Conservation (phyloP, 2,888 invertebrate genomes). For the Lysandra bellargus region DNA sequence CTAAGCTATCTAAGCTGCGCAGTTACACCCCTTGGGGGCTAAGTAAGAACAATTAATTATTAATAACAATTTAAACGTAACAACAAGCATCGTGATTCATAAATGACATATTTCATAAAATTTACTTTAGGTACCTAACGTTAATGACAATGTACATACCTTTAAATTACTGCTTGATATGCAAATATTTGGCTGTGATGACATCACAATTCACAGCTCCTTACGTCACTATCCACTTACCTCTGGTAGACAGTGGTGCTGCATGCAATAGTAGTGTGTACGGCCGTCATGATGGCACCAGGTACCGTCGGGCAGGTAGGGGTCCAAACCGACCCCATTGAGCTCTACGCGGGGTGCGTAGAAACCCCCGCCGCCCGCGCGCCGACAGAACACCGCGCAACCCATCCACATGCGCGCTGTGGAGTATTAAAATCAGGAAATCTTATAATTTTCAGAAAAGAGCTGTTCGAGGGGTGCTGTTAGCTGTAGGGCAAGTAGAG, state of each 20-base stretch:
- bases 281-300: slow-evolving; percentile 86
- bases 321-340: slow-evolving; percentile 85
- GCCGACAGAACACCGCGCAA: slow-evolving; percentile 88
- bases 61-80: not conserved
- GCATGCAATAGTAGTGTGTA: slow-evolving; percentile 85
- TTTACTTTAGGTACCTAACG: too few species aligned
- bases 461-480: too few species aligned
- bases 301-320: slow-evolving; percentile 90
- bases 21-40: too few species aligned
- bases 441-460: too few species aligned
- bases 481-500: too few species aligned
- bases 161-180: not conserved
- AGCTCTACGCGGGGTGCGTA: slow-evolving; percentile 89
- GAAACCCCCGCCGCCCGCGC: slow-evolving; percentile 83
- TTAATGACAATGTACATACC: too few species aligned
- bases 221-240: slow-evolving; percentile 53
- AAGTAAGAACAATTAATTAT: not conserved
- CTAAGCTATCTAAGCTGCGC: too few species aligned
- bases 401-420: slow-evolving; percentile 87
- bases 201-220: not conserved
- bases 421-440: not conserved
- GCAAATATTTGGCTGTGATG: not conserved
- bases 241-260: slow-evolving; percentile 88
- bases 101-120: too few species aligned
- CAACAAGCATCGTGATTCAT: too few species aligned